Percentiles rank a stretch among this genome's conserved stretches.
These are phyloP conservation scores for Barbus barbus DNA, from an alignment of 2,113 vertebrate species.

Conservation along the genomic window DNA sequence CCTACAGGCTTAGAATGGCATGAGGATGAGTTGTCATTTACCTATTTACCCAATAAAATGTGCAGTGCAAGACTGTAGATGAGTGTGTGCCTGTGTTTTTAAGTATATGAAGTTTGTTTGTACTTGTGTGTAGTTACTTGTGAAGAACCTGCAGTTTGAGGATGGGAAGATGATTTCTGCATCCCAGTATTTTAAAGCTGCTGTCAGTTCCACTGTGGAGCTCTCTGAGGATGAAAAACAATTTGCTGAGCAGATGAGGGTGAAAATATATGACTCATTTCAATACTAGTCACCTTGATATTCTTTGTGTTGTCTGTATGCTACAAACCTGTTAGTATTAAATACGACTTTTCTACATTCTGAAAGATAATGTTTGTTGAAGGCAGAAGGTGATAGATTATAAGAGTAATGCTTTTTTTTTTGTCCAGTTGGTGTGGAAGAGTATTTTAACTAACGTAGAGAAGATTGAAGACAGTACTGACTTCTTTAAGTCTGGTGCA, in stretches of 20 bases:
- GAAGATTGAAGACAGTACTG: slow-evolving; percentile 79
- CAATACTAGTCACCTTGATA: not conserved
- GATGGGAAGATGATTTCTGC: slow-evolving; percentile 85
- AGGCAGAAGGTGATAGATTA: not conserved
- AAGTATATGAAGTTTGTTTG: not conserved
- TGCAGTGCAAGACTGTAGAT: not conserved
- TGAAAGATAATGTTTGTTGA: not conserved
- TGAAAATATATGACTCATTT: slow-evolving; percentile 48
- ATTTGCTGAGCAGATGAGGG: slow-evolving; percentile 78
- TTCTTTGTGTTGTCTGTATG: not conserved
- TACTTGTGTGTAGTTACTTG: slow-evolving; percentile 73
- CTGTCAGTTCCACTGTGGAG: slow-evolving; percentile 72
- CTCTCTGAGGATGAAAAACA: slow-evolving; percentile 79
- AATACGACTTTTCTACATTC: not conserved
- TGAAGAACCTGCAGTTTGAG: slow-evolving; percentile 86
- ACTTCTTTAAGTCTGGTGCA: slow-evolving; percentile 89
- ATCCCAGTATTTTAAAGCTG: slow-evolving; percentile 76
- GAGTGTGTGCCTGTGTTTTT: not conserved
- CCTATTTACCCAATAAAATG: not conserved
- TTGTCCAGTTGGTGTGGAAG: slow-evolving; percentile 78
- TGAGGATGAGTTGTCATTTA: not conserved
- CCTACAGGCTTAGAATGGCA: not conserved
- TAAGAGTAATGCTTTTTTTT: slow-evolving; percentile 13
- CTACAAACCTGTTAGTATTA: not conserved
- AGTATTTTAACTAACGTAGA: slow-evolving; percentile 79